Evolutionary conservation across 1,140 invertebrate genomes (phyloP), one percentile per base, ranked within the genome.

Genomic region (Tetramorium parvispinum): DNA sequence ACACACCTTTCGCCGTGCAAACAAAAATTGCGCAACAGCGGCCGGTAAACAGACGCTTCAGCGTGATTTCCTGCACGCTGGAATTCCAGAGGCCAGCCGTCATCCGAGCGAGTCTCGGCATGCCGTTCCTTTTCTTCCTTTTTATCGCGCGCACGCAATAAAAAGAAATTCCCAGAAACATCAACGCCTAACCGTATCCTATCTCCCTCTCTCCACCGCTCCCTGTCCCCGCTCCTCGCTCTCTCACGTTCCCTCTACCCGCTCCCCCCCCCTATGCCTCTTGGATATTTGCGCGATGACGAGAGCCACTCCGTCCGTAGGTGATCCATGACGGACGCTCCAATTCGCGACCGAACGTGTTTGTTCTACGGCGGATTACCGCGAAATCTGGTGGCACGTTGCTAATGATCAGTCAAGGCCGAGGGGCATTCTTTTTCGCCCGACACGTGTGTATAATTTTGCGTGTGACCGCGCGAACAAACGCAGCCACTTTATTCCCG

Each of bases 221-320:
- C n/a, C n/a, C n/a, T n/a, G n/a, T 8, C 55, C 16, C 70, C 37
- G 18, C 24, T 10, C 18, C 32, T 16, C 61, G 43, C 32, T 32
- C 43, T 2, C 61, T 24, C 57, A 13, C 61, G 13, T 53, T 65
- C 40, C 1, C 78, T 55, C 75, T n/a, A n/a, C n/a, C n/a, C n/a
- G n/a, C n/a, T n/a, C n/a, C n/a, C n/a, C 5, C 51, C 11, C 11
- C 18, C 49, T 16, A 32, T 4, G n/a, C 46, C 61, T 43, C 49
- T 49, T 43, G 86, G 73, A 87, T 87, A 65, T 75, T 85, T 87
- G 70, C 68, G 16, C 86, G 81, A 85, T 85, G 86, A 87, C 70
- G 77, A 82, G 37, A 40, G 76, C 73, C 27, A 10, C 73, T 78
- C 24, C 82, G 37, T 63, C 59, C 78, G 63, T 83, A 82, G 55